Conservation (phyloP, 2,113 vertebrate genomes). For the Cyanistes caeruleus region DNA sequence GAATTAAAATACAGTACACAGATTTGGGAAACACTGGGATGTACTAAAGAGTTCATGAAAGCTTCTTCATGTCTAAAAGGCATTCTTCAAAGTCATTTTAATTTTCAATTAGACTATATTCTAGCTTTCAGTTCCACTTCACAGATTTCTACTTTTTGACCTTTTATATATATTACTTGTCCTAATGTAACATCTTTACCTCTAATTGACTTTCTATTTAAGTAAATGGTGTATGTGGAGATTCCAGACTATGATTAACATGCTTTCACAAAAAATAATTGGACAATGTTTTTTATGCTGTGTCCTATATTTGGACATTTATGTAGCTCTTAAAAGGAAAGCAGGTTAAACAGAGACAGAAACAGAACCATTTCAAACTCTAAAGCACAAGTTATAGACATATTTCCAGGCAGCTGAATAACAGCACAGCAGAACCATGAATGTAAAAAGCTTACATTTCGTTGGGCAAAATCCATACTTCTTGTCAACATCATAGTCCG, state of each 20-base stretch:
- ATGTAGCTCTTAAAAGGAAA: not conserved
- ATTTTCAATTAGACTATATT: not conserved
- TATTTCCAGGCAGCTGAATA: not conserved
- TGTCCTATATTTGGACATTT: not conserved
- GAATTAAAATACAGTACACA: not conserved
- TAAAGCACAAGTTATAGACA: not conserved
- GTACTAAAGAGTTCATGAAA: not conserved
- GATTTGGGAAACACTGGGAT: not conserved
- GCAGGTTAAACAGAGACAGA: not conserved
- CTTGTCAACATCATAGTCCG: slow-evolving; percentile 76
- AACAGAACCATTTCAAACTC: not conserved
- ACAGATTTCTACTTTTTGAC: not conserved
- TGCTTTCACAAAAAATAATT: not conserved
- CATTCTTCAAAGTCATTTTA: not conserved
- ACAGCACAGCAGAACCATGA: not conserved
- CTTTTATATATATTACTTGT: not conserved
- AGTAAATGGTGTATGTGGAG: not conserved
- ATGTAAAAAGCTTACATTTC: slow-evolving; percentile 77
- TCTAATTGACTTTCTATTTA: not conserved
- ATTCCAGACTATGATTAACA: not conserved
- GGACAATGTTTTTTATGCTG: not conserved
- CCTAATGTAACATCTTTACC: not conserved
- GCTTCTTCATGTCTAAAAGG: not conserved
- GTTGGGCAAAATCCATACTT: slow-evolving; percentile 89
- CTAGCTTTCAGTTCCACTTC: not conserved